Conservation (phyloP, 1,140 invertebrate genomes). For the Oppia nitens region DNA sequence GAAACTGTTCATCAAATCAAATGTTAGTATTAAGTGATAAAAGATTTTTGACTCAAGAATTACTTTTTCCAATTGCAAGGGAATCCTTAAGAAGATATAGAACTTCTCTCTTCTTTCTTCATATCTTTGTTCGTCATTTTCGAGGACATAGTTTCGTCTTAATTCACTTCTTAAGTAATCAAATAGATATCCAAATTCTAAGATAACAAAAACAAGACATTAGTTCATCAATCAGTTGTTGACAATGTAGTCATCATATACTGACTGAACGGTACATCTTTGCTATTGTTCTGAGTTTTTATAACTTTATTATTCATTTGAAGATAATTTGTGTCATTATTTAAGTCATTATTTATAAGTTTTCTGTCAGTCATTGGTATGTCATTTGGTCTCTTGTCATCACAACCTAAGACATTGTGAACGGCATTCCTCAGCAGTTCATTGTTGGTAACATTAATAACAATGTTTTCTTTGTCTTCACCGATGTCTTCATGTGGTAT, state of each 20-base stretch:
- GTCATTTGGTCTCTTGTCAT: neutral
- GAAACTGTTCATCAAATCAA: conserved; percentile 40
- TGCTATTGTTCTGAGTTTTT: no score
- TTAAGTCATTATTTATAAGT: no score
- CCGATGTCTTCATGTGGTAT: neutral
- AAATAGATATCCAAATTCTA: conserved; percentile 4
- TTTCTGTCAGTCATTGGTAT: no score
- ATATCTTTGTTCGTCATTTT: conserved; percentile 85
- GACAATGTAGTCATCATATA: neutral
- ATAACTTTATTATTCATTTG: no score
- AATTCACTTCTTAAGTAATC: conserved; percentile 67
- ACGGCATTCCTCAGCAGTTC: neutral
- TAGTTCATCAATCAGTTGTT: neutral
- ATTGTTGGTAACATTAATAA: neutral
- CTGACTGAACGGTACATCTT: no score
- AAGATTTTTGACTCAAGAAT: neutral
- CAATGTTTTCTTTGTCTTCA: neutral
- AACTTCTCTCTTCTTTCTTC: conserved; percentile 83
- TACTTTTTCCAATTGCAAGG: conserved; percentile 51
- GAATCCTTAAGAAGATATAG: conserved; percentile 92
- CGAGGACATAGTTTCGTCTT: conserved; percentile 70
- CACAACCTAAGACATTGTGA: neutral
- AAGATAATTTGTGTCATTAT: no score
- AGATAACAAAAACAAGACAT: neutral
- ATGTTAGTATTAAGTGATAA: neutral